Conservation (phyloP, 1,140 invertebrate species). For the Dinothrombium tinctorium region DNA sequence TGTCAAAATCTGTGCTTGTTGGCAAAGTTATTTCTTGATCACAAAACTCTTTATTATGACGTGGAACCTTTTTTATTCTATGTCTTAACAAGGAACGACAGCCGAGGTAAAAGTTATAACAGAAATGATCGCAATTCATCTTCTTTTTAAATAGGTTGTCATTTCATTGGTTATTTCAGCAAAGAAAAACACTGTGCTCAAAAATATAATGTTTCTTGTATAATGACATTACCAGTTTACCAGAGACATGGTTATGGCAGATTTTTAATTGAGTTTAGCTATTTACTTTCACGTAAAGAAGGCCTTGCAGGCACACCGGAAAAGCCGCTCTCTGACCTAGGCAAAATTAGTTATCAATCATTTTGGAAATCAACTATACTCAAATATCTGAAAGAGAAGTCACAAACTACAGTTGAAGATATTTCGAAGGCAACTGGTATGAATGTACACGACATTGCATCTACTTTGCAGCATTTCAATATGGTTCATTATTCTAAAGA, state of each 20-base stretch:
- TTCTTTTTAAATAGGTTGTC: conserved; percentile 11
- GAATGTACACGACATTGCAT: conserved; percentile 68
- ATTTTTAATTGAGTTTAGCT: conserved; percentile 91
- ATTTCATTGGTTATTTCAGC: conserved; percentile 16
- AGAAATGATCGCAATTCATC: too few relatives aligned
- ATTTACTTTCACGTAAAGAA: conserved; percentile 15
- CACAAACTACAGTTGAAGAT: conserved; percentile 37
- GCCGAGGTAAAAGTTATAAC: too few relatives aligned
- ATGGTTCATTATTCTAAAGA: conserved; percentile 82
- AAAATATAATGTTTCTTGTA: conserved; percentile 97
- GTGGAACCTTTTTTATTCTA: conserved; percentile 98
- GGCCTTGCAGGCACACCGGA: conserved; percentile 82
- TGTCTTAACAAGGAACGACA: conserved; percentile 77
- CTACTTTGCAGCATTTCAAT: conserved; percentile 31
- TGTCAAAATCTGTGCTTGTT: conserved; percentile 93
- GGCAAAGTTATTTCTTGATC: conserved; percentile 90
- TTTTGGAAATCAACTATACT: conserved; percentile 89
- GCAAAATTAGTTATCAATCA: conserved; percentile 76
- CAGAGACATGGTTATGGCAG: conserved; percentile 84
- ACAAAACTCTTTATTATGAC: conserved; percentile 95
- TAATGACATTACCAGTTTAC: conserved; percentile 96
- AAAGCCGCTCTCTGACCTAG: conserved; percentile 86
- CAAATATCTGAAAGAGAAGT: conserved; percentile 21
- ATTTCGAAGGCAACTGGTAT: conserved; percentile 74
- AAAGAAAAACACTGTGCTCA: conserved; percentile 87